Evolutionary conservation across 2,797 vertebrate genomes (phyloP).

Genomic region (Limnodromus scolopaceus): DNA sequence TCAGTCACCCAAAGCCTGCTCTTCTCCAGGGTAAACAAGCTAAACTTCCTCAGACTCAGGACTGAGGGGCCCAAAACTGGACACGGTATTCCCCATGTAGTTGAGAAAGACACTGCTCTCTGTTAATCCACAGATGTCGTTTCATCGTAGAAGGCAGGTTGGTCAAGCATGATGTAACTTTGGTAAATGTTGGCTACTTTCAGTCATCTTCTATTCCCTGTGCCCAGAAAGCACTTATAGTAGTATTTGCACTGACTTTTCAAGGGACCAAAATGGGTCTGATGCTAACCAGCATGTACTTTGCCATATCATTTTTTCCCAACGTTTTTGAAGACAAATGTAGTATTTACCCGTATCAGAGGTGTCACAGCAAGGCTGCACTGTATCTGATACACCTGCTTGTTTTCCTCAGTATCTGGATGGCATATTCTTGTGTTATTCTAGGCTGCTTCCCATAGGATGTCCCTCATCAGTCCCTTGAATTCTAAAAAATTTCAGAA

Average conservation of each 20-base stretch:
- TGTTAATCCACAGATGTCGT: neutral
- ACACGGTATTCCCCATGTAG: neutral
- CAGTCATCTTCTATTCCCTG: neutral
- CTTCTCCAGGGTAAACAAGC: neutral
- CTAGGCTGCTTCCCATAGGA: neutral
- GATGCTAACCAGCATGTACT: neutral
- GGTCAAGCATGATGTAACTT: neutral
- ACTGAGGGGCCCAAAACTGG: neutral
- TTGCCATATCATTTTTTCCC: accelerated
- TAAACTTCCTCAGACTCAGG: too few species aligned
- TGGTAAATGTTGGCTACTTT: neutral
- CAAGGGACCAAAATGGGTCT: neutral
- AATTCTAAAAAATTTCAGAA: neutral
- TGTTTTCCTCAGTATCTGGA: neutral
- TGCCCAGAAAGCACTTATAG: neutral
- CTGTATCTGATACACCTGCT: neutral
- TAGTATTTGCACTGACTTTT: neutral
- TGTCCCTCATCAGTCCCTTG: neutral
- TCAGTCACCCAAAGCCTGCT: neutral
- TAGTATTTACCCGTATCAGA: neutral
- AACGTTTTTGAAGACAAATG: neutral
- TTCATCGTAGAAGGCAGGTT: neutral
- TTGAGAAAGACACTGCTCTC: neutral
- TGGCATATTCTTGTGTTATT: neutral
- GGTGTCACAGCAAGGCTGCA: neutral